A percentile compares a stretch with the other conserved stretches of the same genome.
These are phyloP conservation scores for Oceanodroma leucorhoa DNA, from an alignment of 2,797 vertebrate species.

Conservation along the genomic window DNA sequence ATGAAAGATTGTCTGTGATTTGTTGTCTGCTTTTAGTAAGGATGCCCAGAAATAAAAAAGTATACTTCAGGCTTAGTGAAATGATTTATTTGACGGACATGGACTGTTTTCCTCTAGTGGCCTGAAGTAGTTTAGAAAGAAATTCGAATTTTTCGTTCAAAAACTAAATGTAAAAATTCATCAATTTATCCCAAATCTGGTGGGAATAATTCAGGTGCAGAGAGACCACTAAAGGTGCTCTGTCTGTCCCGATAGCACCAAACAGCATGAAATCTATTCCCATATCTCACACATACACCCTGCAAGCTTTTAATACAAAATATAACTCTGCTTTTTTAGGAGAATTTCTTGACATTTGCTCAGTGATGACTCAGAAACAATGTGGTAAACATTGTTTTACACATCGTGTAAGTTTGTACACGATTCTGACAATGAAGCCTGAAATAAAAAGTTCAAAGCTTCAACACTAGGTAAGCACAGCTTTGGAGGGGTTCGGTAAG, in stretches of 20 bases:
- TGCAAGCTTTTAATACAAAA: background rate
- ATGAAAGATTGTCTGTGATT: background rate
- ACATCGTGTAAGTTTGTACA: rapidly evolving
- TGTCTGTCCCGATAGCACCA: background rate
- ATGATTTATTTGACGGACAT: background rate
- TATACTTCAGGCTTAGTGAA: background rate
- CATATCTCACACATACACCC: background rate
- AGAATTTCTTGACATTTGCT: background rate
- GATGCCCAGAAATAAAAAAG: background rate
- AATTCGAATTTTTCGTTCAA: background rate
- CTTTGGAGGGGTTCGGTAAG: background rate
- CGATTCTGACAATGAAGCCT: background rate
- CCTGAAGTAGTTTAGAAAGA: background rate
- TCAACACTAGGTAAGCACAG: background rate
- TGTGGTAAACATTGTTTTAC: background rate
- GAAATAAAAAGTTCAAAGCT: background rate
- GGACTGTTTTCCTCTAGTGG: background rate
- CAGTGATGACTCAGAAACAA: background rate
- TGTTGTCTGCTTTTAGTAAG: background rate
- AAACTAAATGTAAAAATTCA: background rate
- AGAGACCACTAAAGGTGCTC: background rate
- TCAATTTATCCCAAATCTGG: background rate
- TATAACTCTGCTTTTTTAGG: background rate
- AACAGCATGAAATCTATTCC: background rate
- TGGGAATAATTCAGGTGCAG: background rate